phyloP scores from a whole-genome alignment of 2,888 invertebrate species.

The Eristalis arbustorum region DNA sequence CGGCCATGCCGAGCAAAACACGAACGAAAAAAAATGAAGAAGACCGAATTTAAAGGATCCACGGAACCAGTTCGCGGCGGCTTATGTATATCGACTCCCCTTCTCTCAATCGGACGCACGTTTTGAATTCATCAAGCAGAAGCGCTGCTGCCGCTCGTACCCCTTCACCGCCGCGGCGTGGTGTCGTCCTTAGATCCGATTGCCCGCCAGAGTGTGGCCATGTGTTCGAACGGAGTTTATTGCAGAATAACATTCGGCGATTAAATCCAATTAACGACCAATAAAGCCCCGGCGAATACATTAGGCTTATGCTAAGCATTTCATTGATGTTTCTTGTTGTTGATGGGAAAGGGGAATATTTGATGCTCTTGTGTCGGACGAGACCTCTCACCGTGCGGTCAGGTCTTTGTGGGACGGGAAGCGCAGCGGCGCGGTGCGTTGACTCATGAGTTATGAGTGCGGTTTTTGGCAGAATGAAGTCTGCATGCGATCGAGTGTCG shows the following conservation, averaged over 20 bases:
- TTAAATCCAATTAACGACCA: constrained; percentile 9
- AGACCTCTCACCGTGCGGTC: not conserved
- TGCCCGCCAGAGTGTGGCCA: not conserved
- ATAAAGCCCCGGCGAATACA: not conserved
- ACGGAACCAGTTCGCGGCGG: not conserved
- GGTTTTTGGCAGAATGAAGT: not conserved
- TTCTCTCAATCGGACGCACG: not conserved
- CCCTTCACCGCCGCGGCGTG: not conserved
- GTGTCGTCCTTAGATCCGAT: not conserved
- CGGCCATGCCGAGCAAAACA: not conserved
- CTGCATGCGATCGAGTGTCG: not conserved
- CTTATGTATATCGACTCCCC: not conserved
- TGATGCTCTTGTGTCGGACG: not conserved
- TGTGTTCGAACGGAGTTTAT: not conserved
- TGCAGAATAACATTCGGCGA: not conserved
- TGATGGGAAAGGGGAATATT: not conserved
- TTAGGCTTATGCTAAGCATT: not conserved
- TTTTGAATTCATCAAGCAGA: not conserved
- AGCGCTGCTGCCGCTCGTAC: not conserved
- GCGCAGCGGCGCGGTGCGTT: not conserved
- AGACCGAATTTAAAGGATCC: constrained; percentile 1
- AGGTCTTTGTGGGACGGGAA: not conserved
- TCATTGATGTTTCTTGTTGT: not conserved
- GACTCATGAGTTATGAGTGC: not conserved
- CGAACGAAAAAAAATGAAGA: too few relatives aligned